Conservation (phyloP, 2,888 invertebrate genomes). For the Camponotus fellah region DNA sequence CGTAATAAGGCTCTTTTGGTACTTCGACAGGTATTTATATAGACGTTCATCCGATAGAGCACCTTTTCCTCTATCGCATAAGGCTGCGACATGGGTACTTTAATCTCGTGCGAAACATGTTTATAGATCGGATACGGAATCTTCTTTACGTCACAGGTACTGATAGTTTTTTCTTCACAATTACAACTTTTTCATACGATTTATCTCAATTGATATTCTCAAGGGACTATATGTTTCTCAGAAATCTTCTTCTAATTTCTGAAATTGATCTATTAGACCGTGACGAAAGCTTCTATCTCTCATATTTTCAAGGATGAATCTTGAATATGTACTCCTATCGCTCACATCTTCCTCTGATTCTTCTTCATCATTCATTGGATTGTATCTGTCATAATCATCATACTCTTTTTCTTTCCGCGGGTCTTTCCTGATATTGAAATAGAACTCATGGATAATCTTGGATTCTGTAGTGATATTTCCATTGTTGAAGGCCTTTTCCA, state of each 20-base stretch:
- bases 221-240: conserved; percentile 42
- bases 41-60: conserved; percentile 87
- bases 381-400: conserved; percentile 19
- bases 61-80: conserved; percentile 89
- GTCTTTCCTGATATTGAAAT: conserved; percentile 78
- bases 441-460: conserved; percentile 79
- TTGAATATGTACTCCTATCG: conserved; percentile 50
- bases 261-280: conserved; percentile 34
- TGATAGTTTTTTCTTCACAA: conserved; percentile 74
- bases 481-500: conserved; percentile 82
- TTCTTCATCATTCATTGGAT: conserved; percentile 11
- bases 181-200: conserved; percentile 59
- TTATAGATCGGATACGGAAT: conserved; percentile 90
- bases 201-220: conserved; percentile 33
- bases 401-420: conserved; percentile 37
- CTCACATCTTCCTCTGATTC: conserved; percentile 55
- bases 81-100: conserved; percentile 88
- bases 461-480: conserved; percentile 81
- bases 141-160: conserved; percentile 88
- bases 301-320: not conserved
- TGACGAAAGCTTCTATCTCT: not conserved
- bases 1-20: conserved; percentile 88
- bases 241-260: conserved; percentile 48
- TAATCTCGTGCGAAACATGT: conserved; percentile 90
- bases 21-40: conserved; percentile 74